Base-by-base conservation (phyloP, 2,797 vertebrate genomes). In the Gymnocypris eckloni region DNA sequence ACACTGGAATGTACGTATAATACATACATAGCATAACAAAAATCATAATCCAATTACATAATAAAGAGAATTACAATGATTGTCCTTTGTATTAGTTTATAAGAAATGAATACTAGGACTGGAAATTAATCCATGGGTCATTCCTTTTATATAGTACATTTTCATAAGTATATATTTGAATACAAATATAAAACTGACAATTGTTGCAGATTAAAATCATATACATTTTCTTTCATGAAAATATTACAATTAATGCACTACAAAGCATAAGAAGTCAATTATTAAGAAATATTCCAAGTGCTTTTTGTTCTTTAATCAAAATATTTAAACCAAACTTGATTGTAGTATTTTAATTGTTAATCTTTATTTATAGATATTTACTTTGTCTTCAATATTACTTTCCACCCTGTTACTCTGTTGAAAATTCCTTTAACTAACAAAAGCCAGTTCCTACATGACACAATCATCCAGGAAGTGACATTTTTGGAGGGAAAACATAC, bases 71-170 rank as follows among this genome's bases (percentile, higher is more conserved):
- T 39, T 45, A 69, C n/a, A 85, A 85, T 59, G 75, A 83, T 81
- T 86, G 83, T 88, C 86, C 61, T 84, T 43, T 84, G 75, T 39
- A 83, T 87, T 78, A 90, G 82, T 87, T 76, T 83, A 79, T 39
- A 48, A 54, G 16, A 77, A 59, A 64, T 61, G 52, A 66, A 79
- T 77, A 64, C 64, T 45, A 64, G 72, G 39, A 37, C 25, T 54
- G 50, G 28, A 76, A 76, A 59, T 59, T 0, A 59, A 78, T 59
- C 37, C 37, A 59, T 6, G 50, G 33, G 76, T 61, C 76, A 78
- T 78, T 78, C 22, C 54, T 59, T 12, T 78, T 78, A 59, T 15
- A 12, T 15, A 4, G 37, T 8, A n/a, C 33, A 77, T 43, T 78
- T 78, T 5, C 22, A 78, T 5, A 73, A 50, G 73, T 54, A 2